Conservation (phyloP, 2,888 invertebrate species). For the Mesorhabditis spiculigera region DNA sequence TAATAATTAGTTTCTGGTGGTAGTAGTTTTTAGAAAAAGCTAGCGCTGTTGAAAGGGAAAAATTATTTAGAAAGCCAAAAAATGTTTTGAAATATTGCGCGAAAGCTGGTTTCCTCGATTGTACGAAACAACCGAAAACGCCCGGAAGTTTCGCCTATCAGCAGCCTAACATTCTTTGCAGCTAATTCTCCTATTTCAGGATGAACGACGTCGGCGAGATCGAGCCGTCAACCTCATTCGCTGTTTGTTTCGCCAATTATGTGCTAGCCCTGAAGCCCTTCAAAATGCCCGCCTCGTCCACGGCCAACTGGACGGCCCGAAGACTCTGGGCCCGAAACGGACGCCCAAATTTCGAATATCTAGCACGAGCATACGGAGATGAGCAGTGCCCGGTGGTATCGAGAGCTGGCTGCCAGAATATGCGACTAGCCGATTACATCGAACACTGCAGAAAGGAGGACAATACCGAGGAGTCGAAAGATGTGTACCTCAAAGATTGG, state of each 20-base stretch:
- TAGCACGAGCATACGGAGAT: conserved; percentile 28
- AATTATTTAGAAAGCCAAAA: too few relatives aligned
- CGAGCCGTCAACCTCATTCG: too few relatives aligned
- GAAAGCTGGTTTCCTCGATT: too few relatives aligned
- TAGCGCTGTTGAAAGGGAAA: too few relatives aligned
- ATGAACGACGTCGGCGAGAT: too few relatives aligned
- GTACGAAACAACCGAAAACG: too few relatives aligned
- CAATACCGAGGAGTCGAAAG: conserved; percentile 8
- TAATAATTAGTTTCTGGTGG: too few relatives aligned
- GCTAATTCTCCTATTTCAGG: too few relatives aligned
- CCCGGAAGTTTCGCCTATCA: too few relatives aligned
- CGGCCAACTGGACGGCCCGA: conserved; percentile 29
- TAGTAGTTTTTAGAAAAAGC: too few relatives aligned
- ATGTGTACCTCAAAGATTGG: conserved; percentile 50
- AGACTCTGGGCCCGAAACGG: conserved; percentile 31
- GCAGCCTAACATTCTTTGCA: too few relatives aligned
- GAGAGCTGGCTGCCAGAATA: conserved; percentile 14
- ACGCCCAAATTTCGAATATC: conserved; percentile 26
- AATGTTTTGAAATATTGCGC: too few relatives aligned
- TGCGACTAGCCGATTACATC: conserved; percentile 23
- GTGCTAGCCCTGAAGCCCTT: conserved; percentile 28
- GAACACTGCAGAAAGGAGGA: conserved; percentile 16
- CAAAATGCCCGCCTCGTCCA: conserved; percentile 21
- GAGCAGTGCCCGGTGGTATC: conserved; percentile 32
- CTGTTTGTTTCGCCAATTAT: conserved; percentile 15